Evolutionary conservation across 2,888 invertebrate genomes (phyloP).

Genomic region (Microchrysa polita): DNA sequence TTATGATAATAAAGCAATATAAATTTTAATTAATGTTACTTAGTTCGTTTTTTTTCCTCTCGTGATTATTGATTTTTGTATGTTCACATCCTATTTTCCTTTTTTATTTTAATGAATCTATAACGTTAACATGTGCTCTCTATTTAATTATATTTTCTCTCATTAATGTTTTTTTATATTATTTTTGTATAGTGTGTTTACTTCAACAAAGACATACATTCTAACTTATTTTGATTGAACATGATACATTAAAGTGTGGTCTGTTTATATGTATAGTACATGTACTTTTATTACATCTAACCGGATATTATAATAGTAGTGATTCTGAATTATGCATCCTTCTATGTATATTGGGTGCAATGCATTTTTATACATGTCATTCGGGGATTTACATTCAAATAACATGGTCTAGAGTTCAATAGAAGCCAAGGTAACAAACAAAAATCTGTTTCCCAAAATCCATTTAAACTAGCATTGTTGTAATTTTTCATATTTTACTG

Average conservation of each 20-base stretch:
- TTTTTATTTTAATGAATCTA: background rate
- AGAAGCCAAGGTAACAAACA: background rate
- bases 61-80: background rate
- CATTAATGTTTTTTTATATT: conserved; percentile 10
- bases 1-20: conserved; percentile 42
- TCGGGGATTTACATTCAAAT: background rate
- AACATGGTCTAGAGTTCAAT: background rate
- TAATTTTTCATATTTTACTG: too few relatives aligned
- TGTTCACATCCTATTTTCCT: background rate
- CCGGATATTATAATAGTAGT: too few relatives aligned
- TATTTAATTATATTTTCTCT: conserved; percentile 1
- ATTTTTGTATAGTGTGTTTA: conserved; percentile 4
- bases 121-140: background rate
- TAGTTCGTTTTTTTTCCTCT: conserved; percentile 19
- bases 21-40: conserved; percentile 9
- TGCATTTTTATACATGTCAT: too few relatives aligned
- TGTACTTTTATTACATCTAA: too few relatives aligned
- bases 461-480: background rate
- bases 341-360: too few relatives aligned
- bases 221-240: conserved; percentile 33
- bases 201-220: too few relatives aligned
- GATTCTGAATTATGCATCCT: too few relatives aligned
- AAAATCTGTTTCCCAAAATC: conserved; percentile 6
- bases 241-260: conserved; percentile 5
- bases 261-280: background rate